Conservation (phyloP, 2,888 invertebrate genomes). For the Ctenicera cuprea region DNA sequence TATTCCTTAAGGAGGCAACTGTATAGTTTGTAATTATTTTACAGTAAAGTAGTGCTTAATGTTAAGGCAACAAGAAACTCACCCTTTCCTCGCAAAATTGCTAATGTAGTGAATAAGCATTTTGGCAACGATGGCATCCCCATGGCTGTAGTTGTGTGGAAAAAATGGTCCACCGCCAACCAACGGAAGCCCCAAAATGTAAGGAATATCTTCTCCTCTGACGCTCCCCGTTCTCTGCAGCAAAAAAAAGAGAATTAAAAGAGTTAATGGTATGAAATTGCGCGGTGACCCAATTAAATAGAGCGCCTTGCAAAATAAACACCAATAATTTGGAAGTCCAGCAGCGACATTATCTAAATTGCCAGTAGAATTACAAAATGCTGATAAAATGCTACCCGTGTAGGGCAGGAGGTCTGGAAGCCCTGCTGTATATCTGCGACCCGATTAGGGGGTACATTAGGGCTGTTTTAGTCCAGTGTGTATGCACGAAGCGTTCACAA, state of each 20-base stretch:
- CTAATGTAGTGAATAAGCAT: conserved; percentile 89
- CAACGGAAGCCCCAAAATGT: conserved; percentile 88
- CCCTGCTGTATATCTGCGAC: conserved; percentile 40
- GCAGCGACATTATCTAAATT: conserved; percentile 44
- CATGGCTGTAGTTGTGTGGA: conserved; percentile 86
- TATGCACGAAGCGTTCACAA: conserved; percentile 47
- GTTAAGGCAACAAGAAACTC: conserved; percentile 68
- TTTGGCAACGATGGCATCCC: conserved; percentile 86
- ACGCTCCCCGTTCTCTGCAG: conserved; percentile 86
- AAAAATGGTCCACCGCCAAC: conserved; percentile 79
- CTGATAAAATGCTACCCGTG: conserved; percentile 42
- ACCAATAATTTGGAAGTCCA: conserved; percentile 44
- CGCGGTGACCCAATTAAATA: conserved; percentile 37
- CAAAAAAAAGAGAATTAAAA: conserved; percentile 54
- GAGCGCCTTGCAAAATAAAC: conserved; percentile 38
- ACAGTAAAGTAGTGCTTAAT: too few relatives aligned
- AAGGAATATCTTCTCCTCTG: conserved; percentile 90
- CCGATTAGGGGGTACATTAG: conserved; percentile 44
- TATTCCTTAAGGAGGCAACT: too few relatives aligned
- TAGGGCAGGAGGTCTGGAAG: conserved; percentile 27
- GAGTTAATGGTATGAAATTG: conserved; percentile 30
- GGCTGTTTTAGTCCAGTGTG: conserved; percentile 43
- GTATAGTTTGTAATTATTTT: too few relatives aligned
- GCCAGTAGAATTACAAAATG: conserved; percentile 46
- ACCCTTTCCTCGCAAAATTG: conserved; percentile 93